These are phyloP conservation scores for Pseudococcus viburni DNA, from an alignment of 2,888 invertebrate species.

Conservation along the genomic window DNA sequence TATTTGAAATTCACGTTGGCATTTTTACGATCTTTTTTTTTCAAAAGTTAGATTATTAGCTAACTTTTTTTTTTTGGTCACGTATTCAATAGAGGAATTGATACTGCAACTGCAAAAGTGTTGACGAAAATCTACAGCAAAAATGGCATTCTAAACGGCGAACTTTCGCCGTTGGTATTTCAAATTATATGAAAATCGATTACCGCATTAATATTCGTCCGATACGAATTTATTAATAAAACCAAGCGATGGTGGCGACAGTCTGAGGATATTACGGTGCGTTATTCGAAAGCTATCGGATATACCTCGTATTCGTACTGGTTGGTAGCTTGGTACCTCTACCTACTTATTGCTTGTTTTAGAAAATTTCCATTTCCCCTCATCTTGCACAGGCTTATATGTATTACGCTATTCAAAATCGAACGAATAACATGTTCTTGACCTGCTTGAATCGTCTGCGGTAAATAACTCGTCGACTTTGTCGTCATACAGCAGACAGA, in stretches of 20 bases:
- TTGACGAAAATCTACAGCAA: too few relatives aligned
- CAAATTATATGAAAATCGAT: slow-evolving; percentile 31
- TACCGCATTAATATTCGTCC: background rate
- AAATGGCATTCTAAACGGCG: background rate
- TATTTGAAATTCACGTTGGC: background rate
- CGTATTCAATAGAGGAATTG: background rate
- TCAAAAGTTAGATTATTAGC: background rate
- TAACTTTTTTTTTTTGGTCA: background rate
- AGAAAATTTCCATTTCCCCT: too few relatives aligned
- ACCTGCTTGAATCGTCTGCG: background rate
- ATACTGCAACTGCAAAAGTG: too few relatives aligned
- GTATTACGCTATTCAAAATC: background rate
- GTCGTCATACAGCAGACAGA: too few relatives aligned
- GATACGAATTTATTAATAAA: slow-evolving; percentile 8
- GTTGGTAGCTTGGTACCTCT: too few relatives aligned
- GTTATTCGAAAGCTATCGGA: background rate
- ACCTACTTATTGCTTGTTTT: too few relatives aligned
- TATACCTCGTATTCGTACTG: too few relatives aligned
- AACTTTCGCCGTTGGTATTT: background rate
- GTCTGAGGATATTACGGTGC: background rate
- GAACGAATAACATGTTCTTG: background rate
- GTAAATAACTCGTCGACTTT: too few relatives aligned
- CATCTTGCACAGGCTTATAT: background rate
- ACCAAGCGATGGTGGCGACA: background rate
- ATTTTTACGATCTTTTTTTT: background rate